Base-by-base conservation (phyloP, 1,140 invertebrate species). In the Nixonia krombeini region DNA sequence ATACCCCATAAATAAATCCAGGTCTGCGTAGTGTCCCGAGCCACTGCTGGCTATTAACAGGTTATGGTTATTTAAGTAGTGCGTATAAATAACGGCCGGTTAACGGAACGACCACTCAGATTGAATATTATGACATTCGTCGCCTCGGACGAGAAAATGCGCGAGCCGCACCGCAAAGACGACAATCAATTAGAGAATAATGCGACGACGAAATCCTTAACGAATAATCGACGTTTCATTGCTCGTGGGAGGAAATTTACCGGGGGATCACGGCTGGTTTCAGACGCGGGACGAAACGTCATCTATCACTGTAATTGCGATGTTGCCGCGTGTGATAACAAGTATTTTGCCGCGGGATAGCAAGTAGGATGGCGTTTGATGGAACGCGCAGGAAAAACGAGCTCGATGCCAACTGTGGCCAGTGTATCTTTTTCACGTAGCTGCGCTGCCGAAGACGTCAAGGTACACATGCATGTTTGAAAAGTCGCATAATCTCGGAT, bases 401-500 rank as follows among this genome's bases (percentile, higher is more conserved):
- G 59, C 56, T 65, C 45, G 42, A 71, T 58, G 51, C 33, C 33
- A 51, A 53, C 42, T 47, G 52, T 62, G 55, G 64, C 69, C 57
- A 61, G 67, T 73, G 58, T 68, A 71, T 71, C 58, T 65, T 62
- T 57, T 72, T 69, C 68, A 71, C n/a, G n/a, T n/a, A n/a, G n/a
- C 72, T 72, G 70, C 47, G 70, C 69, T 53, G 44, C 53, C 56
- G 55, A 65, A 64, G 59, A 67, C 57, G 26, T 58, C 58, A 72
- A 65, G 72, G n/a, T n/a, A 71, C 68, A 73, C 77, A 75, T 76
- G 72, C 73, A 74, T 74, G 72, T 74, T 74, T 74, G 73, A 76
- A 77, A 77, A 79, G 73, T 79, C 79, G 76, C 74, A 78, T 79
- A 78, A 79, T 81, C 74, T 81, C 68, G 55, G 69, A 65, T 81